phyloP scores from a whole-genome alignment of 2,888 invertebrate species.

The Junonia oenone region DNA sequence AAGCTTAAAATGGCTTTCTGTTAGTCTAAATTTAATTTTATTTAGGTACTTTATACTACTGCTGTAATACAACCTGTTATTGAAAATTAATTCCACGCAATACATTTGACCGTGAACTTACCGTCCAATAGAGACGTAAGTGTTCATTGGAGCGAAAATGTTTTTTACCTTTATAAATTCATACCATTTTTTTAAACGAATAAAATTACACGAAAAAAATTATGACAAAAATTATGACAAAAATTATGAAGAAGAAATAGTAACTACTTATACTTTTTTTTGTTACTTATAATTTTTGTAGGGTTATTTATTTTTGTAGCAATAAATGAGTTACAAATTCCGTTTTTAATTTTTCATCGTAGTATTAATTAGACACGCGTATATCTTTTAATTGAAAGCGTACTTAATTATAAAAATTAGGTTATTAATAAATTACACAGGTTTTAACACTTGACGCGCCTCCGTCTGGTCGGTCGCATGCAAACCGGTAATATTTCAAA shows the following conservation, averaged over 20 bases:
- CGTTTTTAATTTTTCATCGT: background rate
- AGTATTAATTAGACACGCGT: background rate
- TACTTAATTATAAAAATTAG: background rate
- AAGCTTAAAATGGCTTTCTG: no score
- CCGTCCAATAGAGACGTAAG: slow-evolving; percentile 3
- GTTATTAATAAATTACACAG: background rate
- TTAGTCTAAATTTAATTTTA: no score
- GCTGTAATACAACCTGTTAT: background rate
- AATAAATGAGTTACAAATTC: background rate
- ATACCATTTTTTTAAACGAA: background rate
- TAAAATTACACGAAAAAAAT: background rate
- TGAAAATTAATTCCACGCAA: background rate
- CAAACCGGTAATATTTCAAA: slow-evolving; percentile 1
- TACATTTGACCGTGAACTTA: slow-evolving; percentile 13
- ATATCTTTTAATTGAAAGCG: background rate
- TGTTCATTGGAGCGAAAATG: slow-evolving; percentile 5
- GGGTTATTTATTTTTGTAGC: background rate
- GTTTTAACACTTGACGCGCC: slow-evolving; percentile 1
- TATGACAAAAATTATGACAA: no score
- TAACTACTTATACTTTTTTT: no score
- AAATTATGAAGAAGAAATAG: no score
- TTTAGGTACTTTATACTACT: no score
- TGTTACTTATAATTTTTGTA: no score
- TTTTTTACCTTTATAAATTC: background rate
- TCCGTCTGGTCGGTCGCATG: slow-evolving; percentile 6